A percentile compares a stretch with the other conserved stretches of the same genome.
These are phyloP conservation scores for Nemapogon koenigi DNA, from an alignment of 2,888 invertebrate genomes.

Conservation along the genomic window DNA sequence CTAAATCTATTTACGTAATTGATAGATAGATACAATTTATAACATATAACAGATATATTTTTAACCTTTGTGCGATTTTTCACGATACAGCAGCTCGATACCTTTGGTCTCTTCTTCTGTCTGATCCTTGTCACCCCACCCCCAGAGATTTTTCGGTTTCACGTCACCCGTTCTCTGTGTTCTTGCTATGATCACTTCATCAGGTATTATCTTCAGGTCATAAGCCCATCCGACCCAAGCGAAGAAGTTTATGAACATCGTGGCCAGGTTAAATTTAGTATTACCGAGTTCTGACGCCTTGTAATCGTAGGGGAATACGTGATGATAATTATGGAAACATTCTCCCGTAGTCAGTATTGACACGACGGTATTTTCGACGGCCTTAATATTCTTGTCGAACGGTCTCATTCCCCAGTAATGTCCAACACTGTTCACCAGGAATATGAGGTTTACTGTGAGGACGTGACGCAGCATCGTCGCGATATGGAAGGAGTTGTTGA, in stretches of 20 bases:
- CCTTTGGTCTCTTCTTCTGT: constrained; percentile 6
- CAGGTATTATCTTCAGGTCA: constrained; percentile 12
- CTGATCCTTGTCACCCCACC: constrained; percentile 14
- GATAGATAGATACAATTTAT: too few relatives aligned
- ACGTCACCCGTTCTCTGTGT: constrained; percentile 14
- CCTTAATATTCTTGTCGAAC: constrained; percentile 8
- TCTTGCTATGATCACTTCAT: constrained; percentile 12
- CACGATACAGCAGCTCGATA: constrained; percentile 1
- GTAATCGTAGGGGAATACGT: constrained; percentile 13
- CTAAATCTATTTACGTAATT: too few relatives aligned
- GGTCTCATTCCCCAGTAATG: constrained; percentile 12
- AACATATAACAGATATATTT: too few relatives aligned
- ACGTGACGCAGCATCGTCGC: constrained; percentile 12
- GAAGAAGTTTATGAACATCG: constrained; percentile 29
- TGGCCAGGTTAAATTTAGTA: constrained; percentile 27
- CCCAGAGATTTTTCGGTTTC: constrained; percentile 12
- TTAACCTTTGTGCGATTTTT: too few relatives aligned
- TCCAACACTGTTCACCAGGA: constrained; percentile 13
- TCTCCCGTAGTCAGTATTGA: constrained; percentile 13
- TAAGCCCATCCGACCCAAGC: constrained; percentile 19
- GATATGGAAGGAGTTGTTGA: constrained; percentile 13
- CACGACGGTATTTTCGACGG: constrained; percentile 8
- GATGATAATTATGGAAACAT: constrained; percentile 14
- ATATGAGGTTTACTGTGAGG: constrained; percentile 12
- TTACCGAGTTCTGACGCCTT: constrained; percentile 16